These are phyloP conservation scores for Tricholaema leucomelas DNA, from an alignment of 2,113 vertebrate genomes.

Conservation along the genomic window DNA sequence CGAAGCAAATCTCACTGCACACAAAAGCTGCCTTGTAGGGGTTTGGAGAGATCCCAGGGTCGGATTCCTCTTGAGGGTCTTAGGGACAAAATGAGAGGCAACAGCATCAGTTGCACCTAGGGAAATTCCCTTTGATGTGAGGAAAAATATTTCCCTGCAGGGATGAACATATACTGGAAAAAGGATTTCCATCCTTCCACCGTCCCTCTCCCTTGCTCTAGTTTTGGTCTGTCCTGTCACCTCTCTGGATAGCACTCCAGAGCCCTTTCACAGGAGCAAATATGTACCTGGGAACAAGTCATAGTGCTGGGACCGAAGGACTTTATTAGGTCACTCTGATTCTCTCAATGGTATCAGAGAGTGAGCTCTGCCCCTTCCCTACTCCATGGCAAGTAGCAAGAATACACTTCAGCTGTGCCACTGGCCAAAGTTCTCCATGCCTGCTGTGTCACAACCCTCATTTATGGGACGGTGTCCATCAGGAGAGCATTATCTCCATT, in stretches of 20 bases:
- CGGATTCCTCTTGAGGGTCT: neutral
- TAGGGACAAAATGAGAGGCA: neutral
- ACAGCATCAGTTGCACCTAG: neutral
- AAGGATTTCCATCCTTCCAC: neutral
- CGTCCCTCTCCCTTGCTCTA: neutral
- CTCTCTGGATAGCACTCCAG: accelerated
- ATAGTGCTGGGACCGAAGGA: accelerated
- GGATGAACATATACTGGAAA: neutral
- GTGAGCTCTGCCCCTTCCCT: neutral
- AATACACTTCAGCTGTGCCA: neutral
- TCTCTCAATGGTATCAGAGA: neutral
- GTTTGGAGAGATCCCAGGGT: neutral
- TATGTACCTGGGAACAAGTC: accelerated
- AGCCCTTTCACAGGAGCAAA: neutral
- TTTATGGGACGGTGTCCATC: neutral
- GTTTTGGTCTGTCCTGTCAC: neutral
- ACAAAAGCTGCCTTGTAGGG: neutral
- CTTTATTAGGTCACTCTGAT: neutral
- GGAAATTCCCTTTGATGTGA: neutral
- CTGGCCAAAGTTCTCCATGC: neutral
- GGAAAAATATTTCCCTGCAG: neutral
- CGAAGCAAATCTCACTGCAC: neutral
- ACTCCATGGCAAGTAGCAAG: neutral
- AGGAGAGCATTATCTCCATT: neutral
- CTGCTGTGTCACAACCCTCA: neutral